These are phyloP conservation scores for Oryzias woworae DNA, from an alignment of 2,113 vertebrate species.

Conservation along the genomic window DNA sequence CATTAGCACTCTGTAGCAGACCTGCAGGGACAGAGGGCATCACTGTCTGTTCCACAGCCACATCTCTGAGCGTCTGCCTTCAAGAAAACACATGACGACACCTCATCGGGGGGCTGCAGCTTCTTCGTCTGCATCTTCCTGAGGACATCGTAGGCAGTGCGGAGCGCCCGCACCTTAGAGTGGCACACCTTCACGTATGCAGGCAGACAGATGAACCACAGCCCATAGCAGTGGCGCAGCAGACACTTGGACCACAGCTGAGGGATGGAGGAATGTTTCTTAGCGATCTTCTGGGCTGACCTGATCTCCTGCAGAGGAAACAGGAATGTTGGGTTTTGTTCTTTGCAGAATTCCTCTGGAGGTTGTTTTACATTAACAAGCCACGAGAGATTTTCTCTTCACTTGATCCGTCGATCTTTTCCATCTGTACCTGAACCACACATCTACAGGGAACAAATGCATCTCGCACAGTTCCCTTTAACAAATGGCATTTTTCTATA, in stretches of 20 bases:
- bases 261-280: slow-evolving; percentile 91
- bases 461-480: too few species aligned
- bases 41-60: too few species aligned
- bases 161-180: slow-evolving; percentile 93
- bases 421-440: too few species aligned
- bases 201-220: slow-evolving; percentile 98
- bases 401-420: too few species aligned
- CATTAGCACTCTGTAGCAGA: slow-evolving; percentile 97
- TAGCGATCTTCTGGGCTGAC: slow-evolving; percentile 93
- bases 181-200: slow-evolving; percentile 93
- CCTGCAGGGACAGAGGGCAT: slow-evolving; percentile 67
- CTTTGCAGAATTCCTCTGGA: too few species aligned
- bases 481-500: too few species aligned
- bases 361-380: too few species aligned
- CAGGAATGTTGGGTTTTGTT: not conserved
- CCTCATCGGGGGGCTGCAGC: slow-evolving; percentile 95
- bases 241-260: slow-evolving; percentile 98
- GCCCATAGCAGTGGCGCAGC: slow-evolving; percentile 92
- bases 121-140: slow-evolving; percentile 95
- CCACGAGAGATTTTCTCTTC: too few species aligned
- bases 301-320: slow-evolving; percentile 86
- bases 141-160: slow-evolving; percentile 94
- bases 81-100: slow-evolving; percentile 44
- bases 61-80: too few species aligned
- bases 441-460: too few species aligned